Evolutionary conservation across 2,113 vertebrate genomes (phyloP), one percentile per base, ranked within the genome.

Genomic region (Equus quagga): DNA sequence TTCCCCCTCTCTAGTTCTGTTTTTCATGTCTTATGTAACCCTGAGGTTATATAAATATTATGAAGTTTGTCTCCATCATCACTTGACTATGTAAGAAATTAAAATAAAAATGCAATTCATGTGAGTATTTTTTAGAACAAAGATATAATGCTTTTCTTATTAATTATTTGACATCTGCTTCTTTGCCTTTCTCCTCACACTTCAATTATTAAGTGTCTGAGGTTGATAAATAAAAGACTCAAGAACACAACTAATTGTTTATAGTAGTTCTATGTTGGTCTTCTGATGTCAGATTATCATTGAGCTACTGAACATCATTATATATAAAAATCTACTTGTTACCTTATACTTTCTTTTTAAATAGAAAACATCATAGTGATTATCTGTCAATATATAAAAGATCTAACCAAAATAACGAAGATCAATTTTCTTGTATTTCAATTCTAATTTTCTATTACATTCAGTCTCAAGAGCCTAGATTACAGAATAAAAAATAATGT

Each of bases 31-130:
- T 92, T n/a, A 67, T 13, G 51, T 13, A 72, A 54, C 46, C 9
- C 21, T 19, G 24, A 78, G 60, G 82, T 91, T 54, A 93, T 13
- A n/a, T 33, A 82, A 84, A 86, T 95, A 94, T 75, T 91, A 81
- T 69, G 44, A 95, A 41, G 31, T 36, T 96, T 85, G 60, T 89
- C 14, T 91, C 56, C 58, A 65, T 70, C 76, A 65, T 92, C 65
- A 56, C 6, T 72, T 81, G 79, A 91, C 44, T n/a, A 75, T 33
- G 1, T 41, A 89, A 94, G n/a, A 85, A 69, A 76, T 91, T 85
- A 70, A 95, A 92, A 88, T 87, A 87, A 95, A 95, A 97, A 76
- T 21, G 26, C 5, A 75, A 92, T 76, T 76, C 33, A 89, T 51
- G 23, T 67, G 49, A 94, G 26, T 54, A 73, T 58, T 83, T 96